phyloP scores from a whole-genome alignment of 2,113 vertebrate species.

The Cynoglossus semilaevis region DNA sequence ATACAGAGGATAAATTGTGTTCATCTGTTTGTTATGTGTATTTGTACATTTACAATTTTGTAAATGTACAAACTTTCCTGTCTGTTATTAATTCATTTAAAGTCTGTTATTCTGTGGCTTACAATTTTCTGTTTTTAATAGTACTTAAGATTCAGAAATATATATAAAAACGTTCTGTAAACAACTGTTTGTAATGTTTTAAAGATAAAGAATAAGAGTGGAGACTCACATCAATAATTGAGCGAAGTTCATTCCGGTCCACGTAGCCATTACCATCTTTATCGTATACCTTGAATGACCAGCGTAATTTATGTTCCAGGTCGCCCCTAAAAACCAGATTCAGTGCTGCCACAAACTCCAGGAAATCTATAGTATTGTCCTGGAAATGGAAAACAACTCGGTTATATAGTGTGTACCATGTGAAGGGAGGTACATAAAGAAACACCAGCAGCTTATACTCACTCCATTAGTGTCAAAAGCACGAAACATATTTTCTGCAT shows the following conservation, averaged over 20 bases:
- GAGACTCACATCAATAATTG: conserved; percentile 69
- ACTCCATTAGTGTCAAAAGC: conserved; percentile 79
- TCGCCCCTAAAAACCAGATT: conserved; percentile 77
- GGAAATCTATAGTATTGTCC: conserved; percentile 79
- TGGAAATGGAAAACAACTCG: conserved; percentile 26
- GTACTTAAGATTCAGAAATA: too few relatives aligned
- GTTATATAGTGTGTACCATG: neutral
- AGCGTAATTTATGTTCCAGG: conserved; percentile 74
- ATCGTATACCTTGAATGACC: conserved; percentile 80
- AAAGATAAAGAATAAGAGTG: too few relatives aligned
- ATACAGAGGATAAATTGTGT: too few relatives aligned
- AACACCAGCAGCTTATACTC: conserved; percentile 27
- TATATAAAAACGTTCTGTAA: too few relatives aligned
- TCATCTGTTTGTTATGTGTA: too few relatives aligned
- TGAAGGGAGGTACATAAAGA: neutral
- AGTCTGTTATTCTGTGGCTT: too few relatives aligned
- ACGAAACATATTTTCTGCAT: conserved; percentile 74
- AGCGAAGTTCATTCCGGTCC: conserved; percentile 67
- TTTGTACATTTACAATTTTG: too few relatives aligned
- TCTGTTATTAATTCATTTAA: too few relatives aligned
- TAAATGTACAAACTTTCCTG: too few relatives aligned
- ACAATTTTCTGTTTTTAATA: too few relatives aligned
- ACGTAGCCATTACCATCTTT: conserved; percentile 72
- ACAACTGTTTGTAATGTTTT: too few relatives aligned
- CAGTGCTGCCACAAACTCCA: conserved; percentile 76